A percentile compares a stretch with the other conserved stretches of the same genome.
Evolutionary conservation across 2,113 vertebrate species (phyloP).

Genomic region (Rhea pennata): DNA sequence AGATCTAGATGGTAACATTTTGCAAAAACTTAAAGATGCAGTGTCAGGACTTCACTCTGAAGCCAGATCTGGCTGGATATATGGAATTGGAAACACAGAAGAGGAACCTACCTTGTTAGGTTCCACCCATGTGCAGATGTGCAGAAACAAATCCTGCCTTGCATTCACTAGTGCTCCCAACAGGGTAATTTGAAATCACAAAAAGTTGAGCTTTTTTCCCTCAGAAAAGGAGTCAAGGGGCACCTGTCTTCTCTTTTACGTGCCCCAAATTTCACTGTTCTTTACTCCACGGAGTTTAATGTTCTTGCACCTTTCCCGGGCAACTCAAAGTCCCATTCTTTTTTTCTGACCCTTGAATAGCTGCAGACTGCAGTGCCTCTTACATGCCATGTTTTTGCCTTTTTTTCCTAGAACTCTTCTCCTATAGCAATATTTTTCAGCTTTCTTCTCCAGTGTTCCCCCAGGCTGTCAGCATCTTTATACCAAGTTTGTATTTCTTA

Average conservation of each 20-base stretch:
- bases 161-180: accelerated
- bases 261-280: not conserved
- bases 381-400: not conserved
- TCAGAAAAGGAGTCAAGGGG: not conserved
- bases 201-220: accelerated
- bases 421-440: not conserved
- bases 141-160: accelerated
- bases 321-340: accelerated
- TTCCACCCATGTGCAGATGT: no score
- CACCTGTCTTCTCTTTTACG: no score
- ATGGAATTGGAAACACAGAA: accelerated
- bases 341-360: not conserved
- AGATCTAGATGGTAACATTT: no score
- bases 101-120: not conserved
- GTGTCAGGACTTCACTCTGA: not conserved
- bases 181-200: no score
- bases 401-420: not conserved
- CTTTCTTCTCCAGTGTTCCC: not conserved
- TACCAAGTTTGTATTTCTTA: not conserved
- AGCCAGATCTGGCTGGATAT: not conserved
- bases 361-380: not conserved
- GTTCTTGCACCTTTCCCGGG: not conserved
- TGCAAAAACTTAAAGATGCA: not conserved
- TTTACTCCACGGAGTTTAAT: not conserved
- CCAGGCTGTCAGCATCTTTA: not conserved